phyloP scores from a whole-genome alignment of 2,888 invertebrate genomes.

The Atrina japonica region DNA sequence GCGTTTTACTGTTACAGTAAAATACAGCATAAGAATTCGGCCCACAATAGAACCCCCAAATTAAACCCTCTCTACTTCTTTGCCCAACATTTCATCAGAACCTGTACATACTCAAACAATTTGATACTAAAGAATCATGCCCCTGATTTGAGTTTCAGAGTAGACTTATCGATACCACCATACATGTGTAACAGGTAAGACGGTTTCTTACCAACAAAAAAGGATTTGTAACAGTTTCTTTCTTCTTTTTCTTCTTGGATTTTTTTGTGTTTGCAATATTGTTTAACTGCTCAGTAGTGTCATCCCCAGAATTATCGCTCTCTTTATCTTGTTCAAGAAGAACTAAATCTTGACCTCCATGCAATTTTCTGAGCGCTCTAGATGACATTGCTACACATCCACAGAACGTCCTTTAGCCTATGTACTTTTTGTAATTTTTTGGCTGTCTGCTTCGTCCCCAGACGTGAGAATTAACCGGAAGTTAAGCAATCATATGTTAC shows the following conservation, averaged over 20 bases:
- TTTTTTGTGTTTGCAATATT: conserved; percentile 7
- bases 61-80: too few relatives aligned
- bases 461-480: too few relatives aligned
- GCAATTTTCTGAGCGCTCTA: conserved; percentile 69
- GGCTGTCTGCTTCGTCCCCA: too few relatives aligned
- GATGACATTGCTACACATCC: conserved; percentile 64
- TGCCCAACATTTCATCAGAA: neutral
- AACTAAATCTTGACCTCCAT: conserved; percentile 51
- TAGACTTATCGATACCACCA: too few relatives aligned
- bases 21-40: too few relatives aligned
- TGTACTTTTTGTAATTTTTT: too few relatives aligned
- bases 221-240: conserved; percentile 50
- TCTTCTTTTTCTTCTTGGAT: conserved; percentile 43
- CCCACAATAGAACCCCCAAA: neutral
- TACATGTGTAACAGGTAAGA: too few relatives aligned
- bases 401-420: neutral
- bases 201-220: too few relatives aligned
- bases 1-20: neutral
- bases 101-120: too few relatives aligned
- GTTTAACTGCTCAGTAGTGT: conserved; percentile 25
- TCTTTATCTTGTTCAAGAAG: conserved; percentile 37
- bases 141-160: too few relatives aligned
- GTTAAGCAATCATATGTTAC: too few relatives aligned
- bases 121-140: too few relatives aligned
- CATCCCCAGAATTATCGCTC: conserved; percentile 41